Evolutionary conservation across 2,113 vertebrate genomes (phyloP).

Genomic region (Pycnonotus jocosus): DNA sequence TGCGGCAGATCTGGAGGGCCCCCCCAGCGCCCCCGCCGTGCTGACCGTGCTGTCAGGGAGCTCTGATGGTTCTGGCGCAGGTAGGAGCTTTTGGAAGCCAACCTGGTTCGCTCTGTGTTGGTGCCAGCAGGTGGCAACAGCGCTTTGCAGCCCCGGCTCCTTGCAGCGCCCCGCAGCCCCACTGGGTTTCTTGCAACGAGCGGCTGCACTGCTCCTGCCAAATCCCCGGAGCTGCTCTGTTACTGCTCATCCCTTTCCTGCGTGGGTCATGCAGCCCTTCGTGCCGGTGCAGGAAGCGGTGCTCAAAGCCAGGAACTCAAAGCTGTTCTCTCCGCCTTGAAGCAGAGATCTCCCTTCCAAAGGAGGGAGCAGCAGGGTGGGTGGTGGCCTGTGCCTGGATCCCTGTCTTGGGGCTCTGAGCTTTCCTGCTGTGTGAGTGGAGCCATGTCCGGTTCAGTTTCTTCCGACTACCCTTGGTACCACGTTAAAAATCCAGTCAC

Average conservation of each 20-base stretch:
- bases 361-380: not conserved
- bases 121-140: constrained; percentile 39
- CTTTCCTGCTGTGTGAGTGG: not conserved
- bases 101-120: not conserved
- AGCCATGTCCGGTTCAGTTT: not conserved
- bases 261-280: not conserved
- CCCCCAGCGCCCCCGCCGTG: accelerated
- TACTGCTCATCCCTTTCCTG: not conserved
- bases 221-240: accelerated
- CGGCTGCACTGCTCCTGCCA: not conserved
- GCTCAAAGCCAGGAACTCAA: not conserved
- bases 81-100: accelerated
- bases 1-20: not conserved
- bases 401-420: not conserved
- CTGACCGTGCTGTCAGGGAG: no score
- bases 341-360: accelerated
- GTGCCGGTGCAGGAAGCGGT: not conserved
- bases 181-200: accelerated
- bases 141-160: not conserved
- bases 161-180: not conserved
- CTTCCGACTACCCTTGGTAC: accelerated
- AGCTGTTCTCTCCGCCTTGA: not conserved
- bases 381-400: not conserved
- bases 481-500: not conserved
- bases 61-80: no score